Base-by-base conservation (phyloP, 2,888 invertebrate species). In the Dascillus cervinus region DNA sequence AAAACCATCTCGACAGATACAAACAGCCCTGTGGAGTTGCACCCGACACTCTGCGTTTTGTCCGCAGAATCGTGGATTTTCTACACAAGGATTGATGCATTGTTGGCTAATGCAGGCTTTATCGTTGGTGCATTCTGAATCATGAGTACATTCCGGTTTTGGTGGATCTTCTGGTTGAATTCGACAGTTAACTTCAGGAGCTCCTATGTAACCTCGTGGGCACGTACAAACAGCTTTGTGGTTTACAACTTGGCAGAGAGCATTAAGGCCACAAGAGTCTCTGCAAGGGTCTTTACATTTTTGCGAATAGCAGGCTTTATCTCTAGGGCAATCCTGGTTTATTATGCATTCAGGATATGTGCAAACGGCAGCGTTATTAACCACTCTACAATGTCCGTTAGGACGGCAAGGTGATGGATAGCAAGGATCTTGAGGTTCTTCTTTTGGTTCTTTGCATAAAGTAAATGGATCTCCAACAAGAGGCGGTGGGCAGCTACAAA, bases 311-410 rank as follows among this genome's bases (percentile, higher is more conserved):
- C 90, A 91, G 2, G 86, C 81, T 47, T 80, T 77, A 43, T 86
- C 78, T 32, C 83, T 74, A 0, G 86, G 73, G 62, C 91, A 92
- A 50, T 91, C 90, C n/a, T 83, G 81, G 55, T 90, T 90, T 30
- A 84, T 79, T 2, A 90, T 70, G 60, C 91, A 91, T 62, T 90
- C 91, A 0, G 89, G 89, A 62, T 87, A 89, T 31, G 75, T 72
- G 53, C 89, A 90, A 29, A 75, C 72, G 0, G 86, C 83, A 3
- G 73, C 71, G 9, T 72, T 72, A 41, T 82, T 83, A 36, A 78
- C 70, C 1, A 80, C 71, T 34, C 77, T 75, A 56, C 91, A 91
- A 43, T 83, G 77, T 3, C 90, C 90, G 52, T 88, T 88, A 27
- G 77, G 74, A 23, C 79, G 79, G 55, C 90, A 91, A 1, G 89